Percentiles rank a stretch among this genome's conserved stretches.
Evolutionary conservation across 2,113 vertebrate genomes (phyloP).

Genomic region (Notothenia rossii): DNA sequence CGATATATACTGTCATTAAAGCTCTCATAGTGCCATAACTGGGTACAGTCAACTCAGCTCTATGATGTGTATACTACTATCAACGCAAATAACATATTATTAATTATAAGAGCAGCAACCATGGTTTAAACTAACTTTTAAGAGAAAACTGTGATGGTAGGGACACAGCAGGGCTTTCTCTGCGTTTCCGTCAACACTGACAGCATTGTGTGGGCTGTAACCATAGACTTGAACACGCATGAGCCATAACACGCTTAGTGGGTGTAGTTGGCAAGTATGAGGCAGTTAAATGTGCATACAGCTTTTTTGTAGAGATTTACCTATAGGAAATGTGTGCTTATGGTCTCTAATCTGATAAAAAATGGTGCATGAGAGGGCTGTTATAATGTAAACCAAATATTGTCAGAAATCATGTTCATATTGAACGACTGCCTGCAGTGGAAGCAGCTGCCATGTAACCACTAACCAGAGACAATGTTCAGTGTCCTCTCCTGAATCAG

Average conservation of each 20-base stretch:
- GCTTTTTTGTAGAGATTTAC: not conserved
- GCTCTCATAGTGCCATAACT: not conserved
- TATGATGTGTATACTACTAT: not conserved
- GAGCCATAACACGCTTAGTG: not conserved
- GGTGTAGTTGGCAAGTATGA: not conserved
- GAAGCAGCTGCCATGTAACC: not conserved
- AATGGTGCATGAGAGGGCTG: too few species aligned
- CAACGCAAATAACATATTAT: not conserved
- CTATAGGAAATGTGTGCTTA: not conserved
- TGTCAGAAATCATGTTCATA: not conserved
- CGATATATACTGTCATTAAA: not conserved
- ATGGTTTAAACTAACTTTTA: not conserved
- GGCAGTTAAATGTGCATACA: not conserved
- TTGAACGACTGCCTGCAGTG: not conserved
- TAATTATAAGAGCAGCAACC: not conserved
- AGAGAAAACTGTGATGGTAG: not conserved
- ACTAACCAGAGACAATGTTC: not conserved
- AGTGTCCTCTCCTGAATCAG: not conserved
- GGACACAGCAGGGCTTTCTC: conserved; percentile 1
- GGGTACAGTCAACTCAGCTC: not conserved
- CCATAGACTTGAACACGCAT: not conserved
- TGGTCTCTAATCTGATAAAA: not conserved
- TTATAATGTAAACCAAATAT: not conserved
- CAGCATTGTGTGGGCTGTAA: conserved; percentile 21
- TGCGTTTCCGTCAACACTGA: conserved; percentile 56